Conservation (phyloP, 2,113 vertebrate genomes). For the Laticauda colubrina region DNA sequence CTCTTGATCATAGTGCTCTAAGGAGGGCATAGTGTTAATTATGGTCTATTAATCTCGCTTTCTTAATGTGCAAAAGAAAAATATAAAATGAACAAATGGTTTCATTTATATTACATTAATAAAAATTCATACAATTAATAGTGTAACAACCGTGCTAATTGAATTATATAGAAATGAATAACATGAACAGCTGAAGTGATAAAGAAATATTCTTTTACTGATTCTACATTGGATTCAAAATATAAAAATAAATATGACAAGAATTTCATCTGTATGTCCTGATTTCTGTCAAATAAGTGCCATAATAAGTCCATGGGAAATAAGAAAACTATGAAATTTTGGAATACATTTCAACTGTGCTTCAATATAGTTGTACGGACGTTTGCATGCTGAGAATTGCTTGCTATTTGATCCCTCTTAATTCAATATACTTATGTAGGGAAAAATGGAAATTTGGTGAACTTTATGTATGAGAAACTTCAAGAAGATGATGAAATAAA, state of each 20-base stretch:
- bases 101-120: background rate
- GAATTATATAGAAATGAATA: background rate
- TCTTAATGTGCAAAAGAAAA: background rate
- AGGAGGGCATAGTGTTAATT: background rate
- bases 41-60: background rate
- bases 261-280: background rate
- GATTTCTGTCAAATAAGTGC: background rate
- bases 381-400: slow-evolving; percentile 27
- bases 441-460: slow-evolving; percentile 58
- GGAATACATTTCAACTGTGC: background rate
- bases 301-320: background rate
- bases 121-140: background rate
- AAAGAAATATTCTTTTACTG: background rate
- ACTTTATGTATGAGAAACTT: slow-evolving; percentile 44
- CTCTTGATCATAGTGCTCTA: background rate
- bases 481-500: slow-evolving; percentile 50
- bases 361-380: background rate
- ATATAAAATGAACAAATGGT: background rate
- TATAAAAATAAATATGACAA: slow-evolving; percentile 8
- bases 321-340: slow-evolving; percentile 1
- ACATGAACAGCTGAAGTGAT: background rate
- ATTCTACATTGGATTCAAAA: background rate
- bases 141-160: background rate
- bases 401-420: slow-evolving; percentile 44
- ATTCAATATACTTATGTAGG: slow-evolving; percentile 53